Percentiles rank a stretch among this genome's conserved stretches.
Evolutionary conservation across 2,888 invertebrate genomes (phyloP).

Genomic region (Aromia moschata): DNA sequence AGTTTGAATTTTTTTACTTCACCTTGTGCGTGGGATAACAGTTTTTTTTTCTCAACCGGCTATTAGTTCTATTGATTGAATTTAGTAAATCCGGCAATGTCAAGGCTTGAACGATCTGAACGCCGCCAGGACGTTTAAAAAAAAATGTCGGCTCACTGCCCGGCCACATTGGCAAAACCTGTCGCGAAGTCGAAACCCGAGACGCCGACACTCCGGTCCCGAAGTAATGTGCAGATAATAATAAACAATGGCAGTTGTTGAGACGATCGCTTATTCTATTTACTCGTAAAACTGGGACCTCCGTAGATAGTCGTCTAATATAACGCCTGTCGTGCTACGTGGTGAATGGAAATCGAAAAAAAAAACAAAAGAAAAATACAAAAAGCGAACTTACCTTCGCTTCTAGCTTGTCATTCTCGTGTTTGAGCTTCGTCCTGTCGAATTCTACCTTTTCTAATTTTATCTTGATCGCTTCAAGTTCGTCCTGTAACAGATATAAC

Average conservation of each 20-base stretch:
- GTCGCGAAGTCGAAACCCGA: slow-evolving; percentile 1
- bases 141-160: slow-evolving; percentile 1
- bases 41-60: no score
- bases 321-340: no score
- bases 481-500: slow-evolving; percentile 71
- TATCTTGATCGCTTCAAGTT: slow-evolving; percentile 80
- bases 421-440: slow-evolving; percentile 85
- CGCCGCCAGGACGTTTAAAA: neutral
- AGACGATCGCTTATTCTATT: no score
- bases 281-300: no score
- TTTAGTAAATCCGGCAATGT: neutral
- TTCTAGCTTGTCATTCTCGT: slow-evolving; percentile 89
- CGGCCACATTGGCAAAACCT: neutral
- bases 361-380: no score
- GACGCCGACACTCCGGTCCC: neutral
- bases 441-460: slow-evolving; percentile 89
- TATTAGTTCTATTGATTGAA: no score
- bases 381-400: slow-evolving; percentile 79
- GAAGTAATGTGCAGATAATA: neutral
- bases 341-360: no score
- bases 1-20: no score
- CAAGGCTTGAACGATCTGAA: neutral
- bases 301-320: no score
- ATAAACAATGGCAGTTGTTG: slow-evolving; percentile 1
- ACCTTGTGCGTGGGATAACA: no score